A percentile compares a stretch with the other conserved stretches of the same genome.
Evolutionary conservation across 1,140 invertebrate species (phyloP).

Genomic region (Solen grandis): DNA sequence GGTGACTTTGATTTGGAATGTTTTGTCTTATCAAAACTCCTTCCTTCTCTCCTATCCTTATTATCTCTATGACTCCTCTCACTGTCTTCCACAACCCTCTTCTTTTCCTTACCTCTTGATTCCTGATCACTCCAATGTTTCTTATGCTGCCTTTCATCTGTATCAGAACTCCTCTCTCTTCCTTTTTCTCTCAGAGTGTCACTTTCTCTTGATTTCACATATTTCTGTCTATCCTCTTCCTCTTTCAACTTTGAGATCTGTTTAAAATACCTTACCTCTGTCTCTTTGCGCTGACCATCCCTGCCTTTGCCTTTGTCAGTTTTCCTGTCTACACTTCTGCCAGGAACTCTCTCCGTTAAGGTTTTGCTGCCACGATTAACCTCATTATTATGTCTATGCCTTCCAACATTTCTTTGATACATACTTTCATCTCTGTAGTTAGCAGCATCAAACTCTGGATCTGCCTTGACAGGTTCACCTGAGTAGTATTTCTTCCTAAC

Average conservation of each 20-base stretch:
- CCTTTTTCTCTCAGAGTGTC: background rate
- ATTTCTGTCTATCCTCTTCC: slow-evolving; percentile 28
- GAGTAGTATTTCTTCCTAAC: background rate
- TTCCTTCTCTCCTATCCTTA: no score
- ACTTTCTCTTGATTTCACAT: slow-evolving; percentile 14
- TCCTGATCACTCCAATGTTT: no score
- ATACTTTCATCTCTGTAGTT: slow-evolving; percentile 52
- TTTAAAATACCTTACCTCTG: slow-evolving; percentile 32
- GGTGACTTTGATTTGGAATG: background rate
- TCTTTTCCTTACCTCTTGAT: no score
- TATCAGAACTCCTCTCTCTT: no score
- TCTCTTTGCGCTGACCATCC: background rate
- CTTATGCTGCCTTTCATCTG: no score
- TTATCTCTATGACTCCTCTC: no score
- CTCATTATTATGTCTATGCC: background rate
- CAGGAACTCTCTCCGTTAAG: background rate
- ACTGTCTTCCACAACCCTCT: no score
- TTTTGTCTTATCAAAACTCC: no score
- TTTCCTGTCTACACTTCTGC: background rate
- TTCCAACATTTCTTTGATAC: slow-evolving; percentile 10
- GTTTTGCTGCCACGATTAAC: background rate
- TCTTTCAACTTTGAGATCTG: slow-evolving; percentile 24
- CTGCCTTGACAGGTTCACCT: slow-evolving; percentile 15
- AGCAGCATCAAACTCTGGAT: slow-evolving; percentile 53
- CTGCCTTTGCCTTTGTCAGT: background rate